Base-by-base conservation (phyloP, 2,888 invertebrate species). In the Petrolisthes manimaculis region DNA sequence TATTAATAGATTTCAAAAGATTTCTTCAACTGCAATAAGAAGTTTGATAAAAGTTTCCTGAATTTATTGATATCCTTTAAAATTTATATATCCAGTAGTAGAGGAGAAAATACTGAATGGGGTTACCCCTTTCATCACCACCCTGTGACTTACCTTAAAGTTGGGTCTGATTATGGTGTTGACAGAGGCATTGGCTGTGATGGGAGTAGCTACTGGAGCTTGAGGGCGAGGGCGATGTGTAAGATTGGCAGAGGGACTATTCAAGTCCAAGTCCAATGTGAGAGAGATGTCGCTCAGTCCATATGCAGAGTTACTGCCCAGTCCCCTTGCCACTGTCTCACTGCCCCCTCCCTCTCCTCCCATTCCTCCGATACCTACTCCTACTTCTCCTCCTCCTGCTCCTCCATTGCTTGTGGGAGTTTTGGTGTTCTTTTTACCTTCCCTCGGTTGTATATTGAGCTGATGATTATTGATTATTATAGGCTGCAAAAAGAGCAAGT, bases 381-480 rank as follows among this genome's bases (percentile, higher is more conserved):
- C 24, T 53, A 56, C 37, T 21, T 24, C 81, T 84, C 56, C 12
- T 12, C 61, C 82, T 56, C 12, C n/a, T 56, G 55, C 54, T 14
- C 53, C 77, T 55, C 67, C 86, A 82, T 53, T 71, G 67, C 61
- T 69, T 37, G 55, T 51, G 84, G 69, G n/a, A 84, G 86, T 74
- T 78, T 86, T 86, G 74, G 80, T 71, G 18, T 81, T 74, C 21
- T 86, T 86, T 80, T 83, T 89, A 69, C 24, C 21, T 81, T 87
- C 84, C 79, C 87, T 86, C 14, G 89, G 84, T 87, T 89, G 86
- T n/a, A 89, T 74, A 83, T 83, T 86, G 61, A 87, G 69, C 61
- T 69, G 56, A 86, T 89, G 89, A 86, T 84, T 86, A 61, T 83
- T 84, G 74, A 86, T 78, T 69, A 53, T 75, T 75, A 89, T 83